Base-by-base conservation (phyloP, 2,888 invertebrate genomes). In the Carabus problematicus region DNA sequence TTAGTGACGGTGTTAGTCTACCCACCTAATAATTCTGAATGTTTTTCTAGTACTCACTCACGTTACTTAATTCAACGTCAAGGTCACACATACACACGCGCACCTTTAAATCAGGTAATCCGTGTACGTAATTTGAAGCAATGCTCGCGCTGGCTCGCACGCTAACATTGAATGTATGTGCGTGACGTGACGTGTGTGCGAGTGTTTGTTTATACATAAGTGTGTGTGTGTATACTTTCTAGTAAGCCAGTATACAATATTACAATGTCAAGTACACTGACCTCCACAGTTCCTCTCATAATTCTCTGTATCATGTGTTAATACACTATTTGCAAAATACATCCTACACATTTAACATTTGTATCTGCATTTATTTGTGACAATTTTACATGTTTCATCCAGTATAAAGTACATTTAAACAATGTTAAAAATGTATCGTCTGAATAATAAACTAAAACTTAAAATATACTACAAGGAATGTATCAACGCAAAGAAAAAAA, bases 201-300 rank as follows among this genome's bases (percentile, higher is more conserved):
- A 3, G 29, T 29, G 29, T 29, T 29, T 29, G 29, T 29, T 8
- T 52, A 14, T 52, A 16, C 59, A 59, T 14, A 52, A 14, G 45
- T 45, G 45, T 45, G 18, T 8, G n/a, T 40, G 16, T 47, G n/a
- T 18, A 42, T 55, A 29, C 29, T 6, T 29, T 29, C 29, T 6
- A 29, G 29, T 29, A 29, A 29, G 29, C 29, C 29, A 29, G n/a
- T n/a, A n/a, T n/a, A 42, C 40, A 49, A 42, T 49, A 29, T 19
- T 49, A 42, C 66, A 66, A 66, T 66, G 66, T 66, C 66, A 66
- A 66, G 66, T 58, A 58, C 66, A 66, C 58, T 66, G 66, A 66
- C 56, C 66, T 47, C 49, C n/a, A n/a, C n/a, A 41, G 12, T 52
- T 18, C 14, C 16, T 52, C 12, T 8, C 12, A 52, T 45, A 9